phyloP scores from a whole-genome alignment of 2,888 invertebrate species.

The Pterobdella sp. region DNA sequence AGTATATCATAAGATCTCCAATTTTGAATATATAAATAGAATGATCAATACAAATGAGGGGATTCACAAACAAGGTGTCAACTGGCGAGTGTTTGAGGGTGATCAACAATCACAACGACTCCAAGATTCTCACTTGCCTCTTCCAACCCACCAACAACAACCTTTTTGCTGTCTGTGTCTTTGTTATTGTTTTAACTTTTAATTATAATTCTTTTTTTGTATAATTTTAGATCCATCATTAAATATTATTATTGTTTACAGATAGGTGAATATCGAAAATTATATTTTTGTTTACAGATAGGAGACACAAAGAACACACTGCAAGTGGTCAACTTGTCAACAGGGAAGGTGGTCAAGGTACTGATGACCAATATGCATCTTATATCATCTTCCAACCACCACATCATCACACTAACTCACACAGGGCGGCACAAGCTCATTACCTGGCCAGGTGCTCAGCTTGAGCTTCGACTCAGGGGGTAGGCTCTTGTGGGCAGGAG shows the following conservation, averaged over 20 bases:
- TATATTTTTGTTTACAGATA: conserved; percentile 41
- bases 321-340: conserved; percentile 73
- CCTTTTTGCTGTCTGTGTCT: conserved; percentile 69
- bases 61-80: conserved; percentile 45
- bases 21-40: no score
- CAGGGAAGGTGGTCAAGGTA: conserved; percentile 63
- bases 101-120: conserved; percentile 44
- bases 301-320: conserved; percentile 61
- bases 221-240: no score
- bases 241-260: no score
- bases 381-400: background rate
- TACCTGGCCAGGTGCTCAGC: conserved; percentile 58
- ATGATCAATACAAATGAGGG: no score
- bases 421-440: conserved; percentile 54
- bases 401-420: conserved; percentile 23
- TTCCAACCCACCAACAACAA: conserved; percentile 80
- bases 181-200: background rate
- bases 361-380: background rate
- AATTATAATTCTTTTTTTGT: no score
- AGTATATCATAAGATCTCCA: no score
- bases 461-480: conserved; percentile 71
- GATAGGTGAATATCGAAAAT: background rate
- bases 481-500: conserved; percentile 72
- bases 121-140: conserved; percentile 56
- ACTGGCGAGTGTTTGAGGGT: conserved; percentile 49